phyloP scores from a whole-genome alignment of 2,797 vertebrate genomes.

The Falco naumanni region DNA sequence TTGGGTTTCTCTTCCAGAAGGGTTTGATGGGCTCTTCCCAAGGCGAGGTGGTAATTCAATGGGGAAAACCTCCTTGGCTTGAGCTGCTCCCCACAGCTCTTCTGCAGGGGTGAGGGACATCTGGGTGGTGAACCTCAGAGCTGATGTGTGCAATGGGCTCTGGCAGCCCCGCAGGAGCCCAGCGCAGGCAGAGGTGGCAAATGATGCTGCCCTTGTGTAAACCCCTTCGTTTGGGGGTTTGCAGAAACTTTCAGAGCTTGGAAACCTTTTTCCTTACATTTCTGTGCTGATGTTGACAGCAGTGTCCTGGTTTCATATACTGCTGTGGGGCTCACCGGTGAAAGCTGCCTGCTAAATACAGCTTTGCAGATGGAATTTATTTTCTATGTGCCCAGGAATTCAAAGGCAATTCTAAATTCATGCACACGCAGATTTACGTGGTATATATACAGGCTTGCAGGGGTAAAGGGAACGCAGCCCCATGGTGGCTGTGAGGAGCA shows the following conservation, averaged over 20 bases:
- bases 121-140: background rate
- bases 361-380: background rate
- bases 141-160: background rate
- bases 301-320: background rate
- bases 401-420: background rate
- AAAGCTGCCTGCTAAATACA: background rate
- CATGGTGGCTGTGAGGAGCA: accelerated
- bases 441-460: background rate
- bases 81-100: accelerated
- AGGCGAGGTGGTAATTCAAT: background rate
- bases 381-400: background rate
- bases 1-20: background rate
- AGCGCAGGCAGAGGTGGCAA: background rate
- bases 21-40: background rate
- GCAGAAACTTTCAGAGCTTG: background rate
- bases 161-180: background rate
- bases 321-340: background rate
- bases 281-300: background rate
- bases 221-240: background rate
- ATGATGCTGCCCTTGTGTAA: background rate
- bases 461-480: background rate
- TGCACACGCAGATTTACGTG: background rate
- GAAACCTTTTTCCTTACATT: background rate
- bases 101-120: background rate
- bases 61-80: background rate